Evolutionary conservation across 2,113 vertebrate species (phyloP), one percentile per base, ranked within the genome.

Genomic region (Melierax canorus): DNA sequence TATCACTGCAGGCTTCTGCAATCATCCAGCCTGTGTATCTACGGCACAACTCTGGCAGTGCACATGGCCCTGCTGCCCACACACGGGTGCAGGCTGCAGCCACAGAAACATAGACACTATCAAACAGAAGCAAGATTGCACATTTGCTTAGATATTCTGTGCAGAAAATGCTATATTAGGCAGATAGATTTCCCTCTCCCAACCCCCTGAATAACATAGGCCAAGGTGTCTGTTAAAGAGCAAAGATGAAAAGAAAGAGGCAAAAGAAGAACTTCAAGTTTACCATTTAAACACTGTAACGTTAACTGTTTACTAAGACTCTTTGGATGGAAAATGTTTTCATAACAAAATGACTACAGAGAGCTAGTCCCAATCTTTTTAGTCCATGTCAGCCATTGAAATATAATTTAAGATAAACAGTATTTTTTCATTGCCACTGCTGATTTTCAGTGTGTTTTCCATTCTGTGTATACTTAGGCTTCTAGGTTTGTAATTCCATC

Each of bases 21-120:
- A 6, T 10, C 43, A 63, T 6, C 27, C 50, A 48, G 43, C 12
- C 4, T 0, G 1, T 38, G 10, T 9, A 46, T 2, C 32, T 18
- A 36, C 18, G 86, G 88, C 59, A 15, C 27, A 48, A 58, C 41
- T 13, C 20, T 7, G 20, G 9, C 56, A 71, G 12, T 1, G 4
- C 17, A 14, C 7, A 4, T 1, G 11, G 36, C 14, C 26, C n/a
- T 41, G n/a, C 73, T 83, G 53, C 43, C 26, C 43, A 51, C 11
- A 13, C 7, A 12, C 0, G 9, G 29, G n/a, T 32, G 7, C 41
- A 58, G 41, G 12, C 50, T 73, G 16, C 34, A 81, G 51, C 41
- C 64, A 62, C 20, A 71, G 64, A 66, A 83, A 36, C 38, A 86
- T 8, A 19, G 10, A 41, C 2, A 27, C 14, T 8, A 73, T 34